Conservation (phyloP, 1,140 invertebrate genomes). For the Reticulitermes speratus region DNA sequence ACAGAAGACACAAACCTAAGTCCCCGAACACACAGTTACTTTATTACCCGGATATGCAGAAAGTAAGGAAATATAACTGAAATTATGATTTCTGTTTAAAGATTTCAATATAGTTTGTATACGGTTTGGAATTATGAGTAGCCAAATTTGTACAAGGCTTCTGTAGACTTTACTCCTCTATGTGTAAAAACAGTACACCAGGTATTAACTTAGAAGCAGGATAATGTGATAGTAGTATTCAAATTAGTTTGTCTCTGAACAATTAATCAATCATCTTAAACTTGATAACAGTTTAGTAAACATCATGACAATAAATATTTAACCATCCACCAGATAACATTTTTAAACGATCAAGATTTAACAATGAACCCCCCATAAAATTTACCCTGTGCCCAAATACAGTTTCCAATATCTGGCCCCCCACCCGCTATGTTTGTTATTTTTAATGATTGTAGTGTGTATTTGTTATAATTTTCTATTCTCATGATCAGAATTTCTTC, state of each 20-base stretch:
- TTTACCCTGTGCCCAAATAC: neutral
- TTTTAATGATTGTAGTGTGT: too few relatives aligned
- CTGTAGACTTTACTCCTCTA: neutral
- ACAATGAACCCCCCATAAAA: slow-evolving; percentile 4
- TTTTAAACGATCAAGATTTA: neutral
- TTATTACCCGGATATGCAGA: too few relatives aligned
- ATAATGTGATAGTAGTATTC: neutral
- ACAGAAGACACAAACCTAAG: too few relatives aligned
- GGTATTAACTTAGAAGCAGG: neutral
- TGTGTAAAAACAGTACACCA: neutral
- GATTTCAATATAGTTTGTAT: too few relatives aligned
- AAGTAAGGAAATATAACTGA: too few relatives aligned
- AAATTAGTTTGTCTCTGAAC: neutral
- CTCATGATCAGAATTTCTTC: neutral
- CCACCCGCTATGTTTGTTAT: too few relatives aligned
- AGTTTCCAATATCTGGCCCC: neutral
- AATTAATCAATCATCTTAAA: neutral
- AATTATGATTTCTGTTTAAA: too few relatives aligned
- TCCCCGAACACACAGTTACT: too few relatives aligned
- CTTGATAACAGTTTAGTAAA: slow-evolving; percentile 6
- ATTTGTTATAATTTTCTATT: too few relatives aligned
- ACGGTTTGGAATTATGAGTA: too few relatives aligned
- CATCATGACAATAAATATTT: neutral
- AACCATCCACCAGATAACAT: slow-evolving; percentile 4
- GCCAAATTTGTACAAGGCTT: neutral